These are phyloP conservation scores for Trichonephila clavata DNA, from an alignment of 1,140 invertebrate species.

Conservation along the genomic window DNA sequence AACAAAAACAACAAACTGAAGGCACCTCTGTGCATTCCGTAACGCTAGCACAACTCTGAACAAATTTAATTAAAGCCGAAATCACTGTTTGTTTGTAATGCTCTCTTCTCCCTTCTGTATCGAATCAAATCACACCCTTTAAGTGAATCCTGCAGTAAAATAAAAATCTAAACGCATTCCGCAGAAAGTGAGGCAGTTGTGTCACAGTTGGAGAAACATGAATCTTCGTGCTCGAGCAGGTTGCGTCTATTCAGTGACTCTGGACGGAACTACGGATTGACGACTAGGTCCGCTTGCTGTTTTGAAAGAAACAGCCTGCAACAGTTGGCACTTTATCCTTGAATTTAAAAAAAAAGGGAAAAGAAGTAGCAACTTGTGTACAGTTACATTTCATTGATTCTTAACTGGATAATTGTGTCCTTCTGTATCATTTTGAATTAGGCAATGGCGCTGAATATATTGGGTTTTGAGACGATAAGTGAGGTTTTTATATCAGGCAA, in stretches of 20 bases:
- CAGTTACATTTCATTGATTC: neutral
- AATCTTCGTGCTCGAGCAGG: neutral
- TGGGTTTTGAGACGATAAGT: no score
- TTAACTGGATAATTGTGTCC: neutral
- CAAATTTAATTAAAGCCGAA: slow-evolving; percentile 34
- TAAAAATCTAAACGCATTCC: neutral
- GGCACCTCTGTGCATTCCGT: neutral
- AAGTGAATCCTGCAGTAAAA: neutral
- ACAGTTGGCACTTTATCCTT: slow-evolving; percentile 18
- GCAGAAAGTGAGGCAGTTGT: neutral
- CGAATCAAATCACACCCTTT: neutral
- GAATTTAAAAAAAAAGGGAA: neutral
- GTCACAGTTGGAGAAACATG: slow-evolving; percentile 34
- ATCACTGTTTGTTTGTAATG: slow-evolving; percentile 41
- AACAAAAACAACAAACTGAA: neutral
- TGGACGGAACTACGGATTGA: slow-evolving; percentile 27
- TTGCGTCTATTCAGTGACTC: neutral
- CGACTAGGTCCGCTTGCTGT: neutral
- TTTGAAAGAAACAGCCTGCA: neutral
- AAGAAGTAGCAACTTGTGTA: neutral
- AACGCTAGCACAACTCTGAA: slow-evolving; percentile 2
- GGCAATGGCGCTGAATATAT: no score
- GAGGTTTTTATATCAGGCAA: no score
- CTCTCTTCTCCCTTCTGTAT: neutral
- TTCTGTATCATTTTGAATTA: no score